phyloP scores from a whole-genome alignment of 1,140 invertebrate genomes.

The Leptinotarsa texana region DNA sequence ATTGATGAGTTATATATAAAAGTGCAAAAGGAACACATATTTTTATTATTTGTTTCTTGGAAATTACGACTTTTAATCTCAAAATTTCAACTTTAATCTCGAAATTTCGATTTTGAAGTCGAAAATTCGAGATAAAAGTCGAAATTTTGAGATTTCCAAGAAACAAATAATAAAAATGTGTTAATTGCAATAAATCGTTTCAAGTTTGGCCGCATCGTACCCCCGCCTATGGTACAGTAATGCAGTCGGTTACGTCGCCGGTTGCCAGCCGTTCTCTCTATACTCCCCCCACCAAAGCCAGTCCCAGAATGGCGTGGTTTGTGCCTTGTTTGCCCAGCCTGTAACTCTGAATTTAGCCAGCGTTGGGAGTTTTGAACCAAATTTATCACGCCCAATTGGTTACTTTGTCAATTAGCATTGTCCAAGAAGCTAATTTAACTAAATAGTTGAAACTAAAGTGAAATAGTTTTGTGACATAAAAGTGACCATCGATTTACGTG shows the following conservation, averaged over 20 bases:
- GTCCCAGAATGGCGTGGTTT: conserved; percentile 55
- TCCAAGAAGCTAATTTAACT: conserved; percentile 14
- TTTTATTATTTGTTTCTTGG: too few relatives aligned
- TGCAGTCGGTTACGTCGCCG: conserved; percentile 24
- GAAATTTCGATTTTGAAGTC: too few relatives aligned
- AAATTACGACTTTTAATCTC: too few relatives aligned
- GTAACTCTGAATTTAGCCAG: conserved; percentile 47
- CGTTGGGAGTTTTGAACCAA: conserved; percentile 44
- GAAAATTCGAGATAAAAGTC: too few relatives aligned
- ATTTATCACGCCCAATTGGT: conserved; percentile 48
- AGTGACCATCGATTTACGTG: conserved; percentile 26
- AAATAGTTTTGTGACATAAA: conserved; percentile 26
- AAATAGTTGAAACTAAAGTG: conserved; percentile 26
- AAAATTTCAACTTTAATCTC: too few relatives aligned
- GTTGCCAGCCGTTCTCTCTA: conserved; percentile 12
- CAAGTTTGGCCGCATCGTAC: too few relatives aligned
- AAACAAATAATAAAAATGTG: too few relatives aligned
- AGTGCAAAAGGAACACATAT: too few relatives aligned
- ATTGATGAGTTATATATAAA: too few relatives aligned
- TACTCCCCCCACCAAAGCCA: conserved; percentile 48
- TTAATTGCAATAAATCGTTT: too few relatives aligned
- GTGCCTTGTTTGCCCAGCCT: conserved; percentile 51
- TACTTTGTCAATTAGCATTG: conserved; percentile 38
- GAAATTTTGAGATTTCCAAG: too few relatives aligned
- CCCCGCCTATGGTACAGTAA: conserved; percentile 22